phyloP scores from a whole-genome alignment of 2,113 vertebrate species.

The Todiramphus chloris region DNA sequence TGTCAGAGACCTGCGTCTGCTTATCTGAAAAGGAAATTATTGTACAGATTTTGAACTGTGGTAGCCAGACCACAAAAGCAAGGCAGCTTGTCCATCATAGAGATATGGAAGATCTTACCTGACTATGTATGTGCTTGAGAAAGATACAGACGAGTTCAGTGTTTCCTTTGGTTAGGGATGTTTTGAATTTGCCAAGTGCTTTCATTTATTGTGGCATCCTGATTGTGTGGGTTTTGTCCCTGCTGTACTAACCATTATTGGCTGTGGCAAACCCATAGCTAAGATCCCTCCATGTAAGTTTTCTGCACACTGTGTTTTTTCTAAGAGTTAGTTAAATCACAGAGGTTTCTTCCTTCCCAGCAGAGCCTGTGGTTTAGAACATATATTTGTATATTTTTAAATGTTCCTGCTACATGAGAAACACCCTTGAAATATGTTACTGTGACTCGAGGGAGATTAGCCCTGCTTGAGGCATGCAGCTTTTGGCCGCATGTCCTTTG shows the following conservation, averaged over 20 bases:
- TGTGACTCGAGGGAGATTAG: background rate
- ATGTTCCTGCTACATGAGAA: conserved; percentile 17
- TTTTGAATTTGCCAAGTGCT: background rate
- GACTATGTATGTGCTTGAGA: background rate
- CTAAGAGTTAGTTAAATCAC: background rate
- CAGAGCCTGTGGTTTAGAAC: background rate
- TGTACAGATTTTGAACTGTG: background rate
- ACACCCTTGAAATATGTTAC: background rate
- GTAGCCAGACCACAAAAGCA: background rate
- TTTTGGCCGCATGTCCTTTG: background rate
- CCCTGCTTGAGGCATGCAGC: background rate
- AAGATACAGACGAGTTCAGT: background rate
- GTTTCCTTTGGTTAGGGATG: background rate
- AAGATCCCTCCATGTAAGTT: background rate
- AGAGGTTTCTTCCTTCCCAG: background rate
- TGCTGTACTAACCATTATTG: background rate
- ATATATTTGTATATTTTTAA: background rate
- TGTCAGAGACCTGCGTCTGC: background rate
- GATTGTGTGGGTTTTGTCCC: background rate
- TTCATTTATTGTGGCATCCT: background rate
- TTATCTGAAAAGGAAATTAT: conserved; percentile 6
- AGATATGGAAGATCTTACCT: background rate
- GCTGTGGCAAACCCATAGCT: background rate
- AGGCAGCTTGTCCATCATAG: background rate
- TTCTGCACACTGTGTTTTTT: background rate